Base-by-base conservation (phyloP, 2,113 vertebrate species). In the Arvicanthis niloticus region DNA sequence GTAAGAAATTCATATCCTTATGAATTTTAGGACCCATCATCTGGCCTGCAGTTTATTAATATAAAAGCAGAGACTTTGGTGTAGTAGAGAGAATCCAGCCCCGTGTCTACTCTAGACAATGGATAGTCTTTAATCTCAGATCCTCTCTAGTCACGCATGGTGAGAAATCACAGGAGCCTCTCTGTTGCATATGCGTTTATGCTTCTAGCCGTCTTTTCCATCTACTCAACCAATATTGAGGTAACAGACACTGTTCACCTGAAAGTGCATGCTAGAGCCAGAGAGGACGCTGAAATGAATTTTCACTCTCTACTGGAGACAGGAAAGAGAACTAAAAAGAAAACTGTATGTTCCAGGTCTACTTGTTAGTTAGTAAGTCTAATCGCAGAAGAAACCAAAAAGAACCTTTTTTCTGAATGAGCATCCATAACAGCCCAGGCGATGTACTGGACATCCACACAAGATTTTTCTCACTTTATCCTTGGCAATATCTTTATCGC, bases 241-340 rank as follows among this genome's bases (percentile, higher is more conserved):
- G 81, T 70, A 94, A 31, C 22, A 26, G 42, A 21, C 45, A 37
- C 29, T 21, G 5, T 40, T 31, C 16, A 24, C 26, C n/a, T 12
- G 17, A 37, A 0, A 80, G 10, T 73, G 67, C 26, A 37, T 21
- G 42, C n/a, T 48, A 76, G 29, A 10, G 5, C 24, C 40, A 73
- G 58, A 88, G 65, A 84, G 24, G 26, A 72, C 5, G 3, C 31
- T 68, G 26, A 7, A 37, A 22, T 68, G 81, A 80, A 89, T 87
- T 56, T 81, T 68, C 89, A 16, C 21, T 81, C 92, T 88, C 81
- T 87, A 40, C 37, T 11, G 73, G 60, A 94, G 88, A 92, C 37
- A 34, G 76, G 26, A 80, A 67, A 67, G 21, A 81, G 12, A 5
- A 13, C 53, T 73, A 40, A 29, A n/a, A 7, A 19, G 11, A 2